Conservation (phyloP, 2,113 vertebrate species). For the Xenopus borealis region DNA sequence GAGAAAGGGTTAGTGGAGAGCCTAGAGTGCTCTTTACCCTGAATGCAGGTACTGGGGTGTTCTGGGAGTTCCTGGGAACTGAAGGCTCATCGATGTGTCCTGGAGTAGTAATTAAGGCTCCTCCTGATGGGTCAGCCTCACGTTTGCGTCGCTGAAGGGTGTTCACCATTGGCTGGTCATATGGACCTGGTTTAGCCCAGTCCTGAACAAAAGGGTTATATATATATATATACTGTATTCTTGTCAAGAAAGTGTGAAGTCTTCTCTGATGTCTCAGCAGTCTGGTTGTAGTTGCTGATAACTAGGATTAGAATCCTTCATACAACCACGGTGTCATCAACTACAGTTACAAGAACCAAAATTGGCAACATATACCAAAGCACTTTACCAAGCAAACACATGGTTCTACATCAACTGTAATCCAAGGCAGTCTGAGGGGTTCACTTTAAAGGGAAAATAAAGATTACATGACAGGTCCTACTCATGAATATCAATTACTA, state of each 20-base stretch:
- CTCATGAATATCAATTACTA: no score
- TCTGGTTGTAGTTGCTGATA: not conserved
- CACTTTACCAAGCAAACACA: no score
- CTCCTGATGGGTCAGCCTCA: conserved; percentile 57
- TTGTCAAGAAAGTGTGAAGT: conserved; percentile 14
- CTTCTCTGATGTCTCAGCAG: not conserved
- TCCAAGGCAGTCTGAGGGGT: no score
- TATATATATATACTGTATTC: conserved; percentile 7
- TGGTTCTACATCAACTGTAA: no score
- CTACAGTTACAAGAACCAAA: not conserved
- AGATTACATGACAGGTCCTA: no score
- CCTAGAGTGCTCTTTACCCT: conserved; percentile 64
- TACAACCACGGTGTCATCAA: not conserved
- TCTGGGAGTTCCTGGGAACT: conserved; percentile 59
- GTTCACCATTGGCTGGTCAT: conserved; percentile 91
- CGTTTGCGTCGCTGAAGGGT: conserved; percentile 87
- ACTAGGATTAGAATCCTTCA: not conserved
- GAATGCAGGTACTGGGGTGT: conserved; percentile 64
- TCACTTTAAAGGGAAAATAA: no score
- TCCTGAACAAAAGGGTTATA: conserved; percentile 68
- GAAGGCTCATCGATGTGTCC: conserved; percentile 66
- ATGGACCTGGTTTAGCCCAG: conserved; percentile 96
- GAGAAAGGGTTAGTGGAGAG: conserved; percentile 5
- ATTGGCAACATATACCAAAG: no score
- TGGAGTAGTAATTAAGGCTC: conserved; percentile 51